A percentile compares a stretch with the other conserved stretches of the same genome.
phyloP scores from a whole-genome alignment of 2,888 invertebrate species.

The Eumerus sabulonum region DNA sequence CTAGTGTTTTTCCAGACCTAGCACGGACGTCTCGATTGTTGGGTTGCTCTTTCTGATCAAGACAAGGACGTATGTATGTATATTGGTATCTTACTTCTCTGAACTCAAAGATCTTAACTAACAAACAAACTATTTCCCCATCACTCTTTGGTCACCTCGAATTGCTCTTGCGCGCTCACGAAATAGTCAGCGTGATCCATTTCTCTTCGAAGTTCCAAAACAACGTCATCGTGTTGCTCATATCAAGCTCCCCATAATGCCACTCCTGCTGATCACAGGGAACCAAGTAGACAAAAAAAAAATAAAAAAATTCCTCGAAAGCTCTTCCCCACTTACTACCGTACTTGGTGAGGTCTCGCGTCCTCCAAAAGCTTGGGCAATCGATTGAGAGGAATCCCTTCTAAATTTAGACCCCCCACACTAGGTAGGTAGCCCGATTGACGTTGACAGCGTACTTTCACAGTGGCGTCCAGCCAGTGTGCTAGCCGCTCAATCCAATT shows the following conservation, averaged over 20 bases:
- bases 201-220: neutral
- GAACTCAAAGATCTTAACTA: too few species aligned
- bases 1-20: too few species aligned
- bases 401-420: slow-evolving; percentile 45
- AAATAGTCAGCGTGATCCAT: too few species aligned
- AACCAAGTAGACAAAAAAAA: neutral
- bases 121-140: too few species aligned
- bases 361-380: slow-evolving; percentile 4
- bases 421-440: slow-evolving; percentile 18
- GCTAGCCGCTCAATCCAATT: slow-evolving; percentile 36
- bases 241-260: neutral
- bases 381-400: slow-evolving; percentile 5
- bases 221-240: slow-evolving; percentile 34
- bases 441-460: slow-evolving; percentile 19
- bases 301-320: slow-evolving; percentile 9
- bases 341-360: slow-evolving; percentile 43
- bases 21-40: too few species aligned
- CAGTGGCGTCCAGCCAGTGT: slow-evolving; percentile 15
- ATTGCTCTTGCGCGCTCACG: neutral
- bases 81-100: too few species aligned
- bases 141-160: too few species aligned
- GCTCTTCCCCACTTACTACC: slow-evolving; percentile 41
- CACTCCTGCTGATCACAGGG: too few species aligned
- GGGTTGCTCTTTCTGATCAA: too few species aligned
- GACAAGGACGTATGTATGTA: too few species aligned